Evolutionary conservation across 1,140 invertebrate species (phyloP).

Genomic region (Tribolium madens): DNA sequence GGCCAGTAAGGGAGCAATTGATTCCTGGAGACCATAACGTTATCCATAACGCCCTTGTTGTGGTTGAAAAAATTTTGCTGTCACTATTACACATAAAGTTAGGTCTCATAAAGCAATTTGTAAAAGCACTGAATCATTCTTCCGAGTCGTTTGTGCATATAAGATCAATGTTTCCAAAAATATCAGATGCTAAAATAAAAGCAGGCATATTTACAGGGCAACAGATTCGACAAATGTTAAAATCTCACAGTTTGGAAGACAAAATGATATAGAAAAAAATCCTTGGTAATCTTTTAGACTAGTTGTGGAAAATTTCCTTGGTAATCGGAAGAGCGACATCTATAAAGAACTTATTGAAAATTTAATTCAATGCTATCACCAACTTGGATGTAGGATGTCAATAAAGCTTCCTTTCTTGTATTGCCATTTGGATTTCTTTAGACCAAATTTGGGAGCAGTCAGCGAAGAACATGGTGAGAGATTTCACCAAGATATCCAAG

Average conservation of each 20-base stretch:
- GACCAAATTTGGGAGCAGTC: constrained; percentile 54
- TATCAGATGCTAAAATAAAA: not conserved
- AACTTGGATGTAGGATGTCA: constrained; percentile 37
- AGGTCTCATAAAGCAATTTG: no score
- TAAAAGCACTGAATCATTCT: constrained; percentile 15
- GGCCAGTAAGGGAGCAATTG: constrained; percentile 50
- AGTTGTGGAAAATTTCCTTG: not conserved
- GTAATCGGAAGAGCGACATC: not conserved
- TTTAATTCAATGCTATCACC: no score
- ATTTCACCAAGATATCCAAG: constrained; percentile 59
- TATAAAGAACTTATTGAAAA: not conserved
- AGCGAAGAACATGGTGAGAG: constrained; percentile 60
- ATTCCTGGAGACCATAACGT: constrained; percentile 57
- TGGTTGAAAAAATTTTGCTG: not conserved
- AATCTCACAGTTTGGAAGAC: not conserved
- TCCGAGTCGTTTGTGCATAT: not conserved
- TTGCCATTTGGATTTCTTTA: constrained; percentile 58
- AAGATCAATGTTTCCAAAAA: not conserved
- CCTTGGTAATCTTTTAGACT: no score
- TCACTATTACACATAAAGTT: constrained; percentile 60
- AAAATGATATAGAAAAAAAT: not conserved
- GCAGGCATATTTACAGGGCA: not conserved
- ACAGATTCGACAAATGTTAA: not conserved
- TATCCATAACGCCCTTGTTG: constrained; percentile 43
- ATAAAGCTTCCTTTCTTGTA: constrained; percentile 62